phyloP scores from a whole-genome alignment of 2,888 invertebrate genomes.

The Andrena camellia region DNA sequence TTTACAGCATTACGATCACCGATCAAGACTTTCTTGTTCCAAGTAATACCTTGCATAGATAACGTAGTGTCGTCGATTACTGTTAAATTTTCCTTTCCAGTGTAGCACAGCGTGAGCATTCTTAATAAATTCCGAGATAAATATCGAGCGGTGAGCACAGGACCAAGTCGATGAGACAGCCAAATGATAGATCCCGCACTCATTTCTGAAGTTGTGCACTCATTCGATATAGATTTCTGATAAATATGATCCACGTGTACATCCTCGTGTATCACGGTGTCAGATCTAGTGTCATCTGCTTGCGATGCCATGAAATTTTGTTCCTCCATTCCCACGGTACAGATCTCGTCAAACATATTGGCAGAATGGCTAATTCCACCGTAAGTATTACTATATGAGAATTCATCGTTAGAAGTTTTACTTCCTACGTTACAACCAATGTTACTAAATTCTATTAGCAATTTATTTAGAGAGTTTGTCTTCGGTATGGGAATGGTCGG shows the following conservation, averaged over 20 bases:
- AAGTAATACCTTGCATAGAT: slow-evolving; percentile 87
- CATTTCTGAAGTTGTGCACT: slow-evolving; percentile 92
- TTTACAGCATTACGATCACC: slow-evolving; percentile 94
- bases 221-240: slow-evolving; percentile 71
- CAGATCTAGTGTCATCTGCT: slow-evolving; percentile 30
- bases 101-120: slow-evolving; percentile 97
- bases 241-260: slow-evolving; percentile 54
- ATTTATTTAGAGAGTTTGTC: slow-evolving; percentile 85
- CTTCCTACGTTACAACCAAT: slow-evolving; percentile 89
- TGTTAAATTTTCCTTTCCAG: slow-evolving; percentile 92
- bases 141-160: slow-evolving; percentile 96
- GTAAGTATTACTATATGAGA: slow-evolving; percentile 54
- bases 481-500: slow-evolving; percentile 91
- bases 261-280: slow-evolving; percentile 37
- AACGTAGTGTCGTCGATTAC: slow-evolving; percentile 84
- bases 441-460: slow-evolving; percentile 86
- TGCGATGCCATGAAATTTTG: slow-evolving; percentile 26
- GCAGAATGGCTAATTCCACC: slow-evolving; percentile 39
- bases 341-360: slow-evolving; percentile 54
- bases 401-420: slow-evolving; percentile 85
- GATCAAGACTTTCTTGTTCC: slow-evolving; percentile 89
- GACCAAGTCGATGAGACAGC: slow-evolving; percentile 97
- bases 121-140: slow-evolving; percentile 96
- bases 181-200: slow-evolving; percentile 95
- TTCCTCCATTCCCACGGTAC: slow-evolving; percentile 53